These are phyloP conservation scores for Scomber scombrus DNA, from an alignment of 2,113 vertebrate genomes.

Conservation along the genomic window DNA sequence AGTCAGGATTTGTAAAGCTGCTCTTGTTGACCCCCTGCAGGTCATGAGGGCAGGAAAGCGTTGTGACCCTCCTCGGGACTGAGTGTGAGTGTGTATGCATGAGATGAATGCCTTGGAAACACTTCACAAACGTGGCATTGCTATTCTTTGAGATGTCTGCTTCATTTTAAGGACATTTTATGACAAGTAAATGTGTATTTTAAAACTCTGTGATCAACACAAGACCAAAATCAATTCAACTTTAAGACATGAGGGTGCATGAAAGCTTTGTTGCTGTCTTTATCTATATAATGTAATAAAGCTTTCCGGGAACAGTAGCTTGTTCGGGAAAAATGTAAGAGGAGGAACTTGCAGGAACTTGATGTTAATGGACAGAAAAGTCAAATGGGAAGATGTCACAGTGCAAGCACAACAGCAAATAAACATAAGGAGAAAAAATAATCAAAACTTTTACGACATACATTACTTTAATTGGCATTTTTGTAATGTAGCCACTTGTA, in stretches of 20 bases:
- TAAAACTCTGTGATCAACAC: too few species aligned
- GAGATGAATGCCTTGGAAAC: background rate
- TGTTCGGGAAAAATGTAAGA: background rate
- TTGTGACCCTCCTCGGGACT: constrained; percentile 45
- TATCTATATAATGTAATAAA: background rate
- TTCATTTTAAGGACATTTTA: too few species aligned
- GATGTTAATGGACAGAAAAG: background rate
- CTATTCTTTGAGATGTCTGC: background rate
- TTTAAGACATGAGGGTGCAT: background rate
- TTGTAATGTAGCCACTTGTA: too few species aligned
- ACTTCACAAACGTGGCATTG: background rate
- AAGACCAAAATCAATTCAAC: too few species aligned
- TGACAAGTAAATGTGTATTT: too few species aligned
- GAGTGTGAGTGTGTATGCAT: background rate
- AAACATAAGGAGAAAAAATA: too few species aligned
- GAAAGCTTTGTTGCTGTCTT: background rate
- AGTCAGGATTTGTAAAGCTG: constrained; percentile 77
- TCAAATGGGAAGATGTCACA: too few species aligned
- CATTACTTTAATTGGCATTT: too few species aligned
- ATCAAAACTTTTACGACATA: too few species aligned
- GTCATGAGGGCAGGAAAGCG: constrained; percentile 60
- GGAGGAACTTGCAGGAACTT: background rate
- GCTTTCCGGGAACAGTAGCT: too few species aligned
- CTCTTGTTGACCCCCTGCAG: constrained; percentile 77
- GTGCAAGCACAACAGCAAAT: background rate